phyloP scores from a whole-genome alignment of 1,140 invertebrate species.

The Dreissena rostriformis region DNA sequence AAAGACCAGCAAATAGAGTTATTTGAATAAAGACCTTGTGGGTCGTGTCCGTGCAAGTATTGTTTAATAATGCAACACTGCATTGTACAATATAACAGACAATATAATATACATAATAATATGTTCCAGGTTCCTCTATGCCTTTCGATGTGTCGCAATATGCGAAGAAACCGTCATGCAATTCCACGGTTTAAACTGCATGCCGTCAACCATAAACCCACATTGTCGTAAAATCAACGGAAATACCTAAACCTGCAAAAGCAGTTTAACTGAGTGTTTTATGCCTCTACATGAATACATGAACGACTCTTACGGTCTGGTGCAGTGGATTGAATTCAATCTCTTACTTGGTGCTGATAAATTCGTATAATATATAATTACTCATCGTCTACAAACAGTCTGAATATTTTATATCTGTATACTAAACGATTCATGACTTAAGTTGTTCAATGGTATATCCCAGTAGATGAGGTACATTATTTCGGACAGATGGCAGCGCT shows the following conservation, averaged over 20 bases:
- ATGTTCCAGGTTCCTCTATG: no score
- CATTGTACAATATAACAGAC: no score
- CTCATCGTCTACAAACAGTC: conserved; percentile 89
- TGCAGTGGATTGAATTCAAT: conserved; percentile 36
- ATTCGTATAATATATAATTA: conserved; percentile 97
- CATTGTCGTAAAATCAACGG: no score
- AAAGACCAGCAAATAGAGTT: background rate
- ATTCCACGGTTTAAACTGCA: no score
- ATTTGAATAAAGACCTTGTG: no score
- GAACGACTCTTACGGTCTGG: background rate
- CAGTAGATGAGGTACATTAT: conserved; percentile 83
- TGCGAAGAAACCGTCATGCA: no score
- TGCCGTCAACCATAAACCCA: no score
- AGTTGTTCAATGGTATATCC: conserved; percentile 92
- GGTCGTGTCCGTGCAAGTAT: no score
- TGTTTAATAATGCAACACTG: no score
- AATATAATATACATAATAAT: no score
- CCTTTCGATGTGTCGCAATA: no score
- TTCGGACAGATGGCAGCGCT: conserved; percentile 51
- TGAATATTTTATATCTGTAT: conserved; percentile 88
- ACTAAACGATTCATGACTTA: conserved; percentile 85
- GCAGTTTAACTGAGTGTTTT: conserved; percentile 9
- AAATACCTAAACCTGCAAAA: no score
- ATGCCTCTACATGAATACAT: background rate
- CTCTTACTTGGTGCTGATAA: conserved; percentile 87